Conservation (phyloP, 2,113 vertebrate genomes). For the Rhizomys pruinosus region DNA sequence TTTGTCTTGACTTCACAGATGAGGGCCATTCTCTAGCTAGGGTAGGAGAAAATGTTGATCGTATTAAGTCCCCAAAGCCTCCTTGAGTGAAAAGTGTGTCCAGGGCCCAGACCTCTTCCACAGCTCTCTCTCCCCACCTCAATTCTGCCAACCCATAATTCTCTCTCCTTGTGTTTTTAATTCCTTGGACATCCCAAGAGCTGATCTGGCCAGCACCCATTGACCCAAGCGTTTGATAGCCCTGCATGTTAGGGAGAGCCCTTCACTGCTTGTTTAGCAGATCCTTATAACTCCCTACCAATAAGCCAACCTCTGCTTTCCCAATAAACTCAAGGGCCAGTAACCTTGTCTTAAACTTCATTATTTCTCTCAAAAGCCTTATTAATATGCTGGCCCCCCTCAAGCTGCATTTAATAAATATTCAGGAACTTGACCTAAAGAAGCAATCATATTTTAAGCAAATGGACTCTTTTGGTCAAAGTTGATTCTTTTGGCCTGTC, state of each 20-base stretch:
- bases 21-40: neutral
- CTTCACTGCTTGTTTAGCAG: neutral
- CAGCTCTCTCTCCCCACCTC: neutral
- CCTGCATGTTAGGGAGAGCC: neutral
- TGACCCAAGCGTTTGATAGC: neutral
- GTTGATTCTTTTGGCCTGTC: neutral
- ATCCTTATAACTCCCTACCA: neutral
- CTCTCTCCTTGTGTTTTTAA: neutral
- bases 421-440: neutral
- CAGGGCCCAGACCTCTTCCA: neutral
- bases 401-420: conserved; percentile 40
- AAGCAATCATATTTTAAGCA: conserved; percentile 1
- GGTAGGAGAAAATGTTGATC: neutral
- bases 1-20: conserved; percentile 59
- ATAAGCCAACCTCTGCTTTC: conserved; percentile 13
- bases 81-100: neutral
- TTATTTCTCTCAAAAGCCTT: conserved; percentile 23
- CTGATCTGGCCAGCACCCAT: neutral
- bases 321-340: conserved; percentile 12
- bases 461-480: neutral
- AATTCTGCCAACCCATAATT: neutral
- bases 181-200: neutral
- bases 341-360: conserved; percentile 5
- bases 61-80: conserved; percentile 11
- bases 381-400: conserved; percentile 18